Percentiles rank a stretch among this genome's conserved stretches.
These are phyloP conservation scores for Oncorhynchus clarkii DNA, from an alignment of 2,113 vertebrate genomes.

Conservation along the genomic window DNA sequence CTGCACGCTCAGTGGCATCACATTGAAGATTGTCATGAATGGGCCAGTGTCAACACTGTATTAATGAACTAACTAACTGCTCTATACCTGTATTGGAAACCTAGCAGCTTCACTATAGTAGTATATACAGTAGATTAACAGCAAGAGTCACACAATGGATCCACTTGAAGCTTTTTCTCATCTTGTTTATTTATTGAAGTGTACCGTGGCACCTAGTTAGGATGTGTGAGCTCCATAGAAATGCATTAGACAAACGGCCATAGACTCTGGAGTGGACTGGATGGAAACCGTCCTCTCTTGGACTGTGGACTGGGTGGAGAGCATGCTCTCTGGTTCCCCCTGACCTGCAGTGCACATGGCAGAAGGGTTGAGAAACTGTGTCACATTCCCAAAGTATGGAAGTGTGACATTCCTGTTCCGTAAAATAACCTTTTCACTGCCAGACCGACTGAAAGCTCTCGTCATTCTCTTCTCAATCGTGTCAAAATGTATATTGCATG, in stretches of 20 bases:
- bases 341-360: constrained; percentile 33
- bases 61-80: constrained; percentile 28
- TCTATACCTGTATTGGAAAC: constrained; percentile 33
- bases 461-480: constrained; percentile 59
- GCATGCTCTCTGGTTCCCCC: not conserved
- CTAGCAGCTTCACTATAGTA: constrained; percentile 54
- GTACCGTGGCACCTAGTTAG: constrained; percentile 65
- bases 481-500: constrained; percentile 79
- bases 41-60: constrained; percentile 59
- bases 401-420: constrained; percentile 28
- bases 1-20: constrained; percentile 67
- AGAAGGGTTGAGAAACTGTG: constrained; percentile 39
- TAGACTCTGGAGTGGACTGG: constrained; percentile 31
- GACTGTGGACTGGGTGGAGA: constrained; percentile 28
- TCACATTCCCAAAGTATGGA: constrained; percentile 35
- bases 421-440: constrained; percentile 58
- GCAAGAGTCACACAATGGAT: constrained; percentile 15
- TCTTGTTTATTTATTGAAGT: constrained; percentile 70
- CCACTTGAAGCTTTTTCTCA: constrained; percentile 58
- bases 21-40: constrained; percentile 57
- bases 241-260: constrained; percentile 27
- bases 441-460: constrained; percentile 50
- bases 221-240: constrained; percentile 48
- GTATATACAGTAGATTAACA: constrained; percentile 57
- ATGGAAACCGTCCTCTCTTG: not conserved